Base-by-base conservation (phyloP, 2,888 invertebrate genomes). In the Cremastinae sp. region DNA sequence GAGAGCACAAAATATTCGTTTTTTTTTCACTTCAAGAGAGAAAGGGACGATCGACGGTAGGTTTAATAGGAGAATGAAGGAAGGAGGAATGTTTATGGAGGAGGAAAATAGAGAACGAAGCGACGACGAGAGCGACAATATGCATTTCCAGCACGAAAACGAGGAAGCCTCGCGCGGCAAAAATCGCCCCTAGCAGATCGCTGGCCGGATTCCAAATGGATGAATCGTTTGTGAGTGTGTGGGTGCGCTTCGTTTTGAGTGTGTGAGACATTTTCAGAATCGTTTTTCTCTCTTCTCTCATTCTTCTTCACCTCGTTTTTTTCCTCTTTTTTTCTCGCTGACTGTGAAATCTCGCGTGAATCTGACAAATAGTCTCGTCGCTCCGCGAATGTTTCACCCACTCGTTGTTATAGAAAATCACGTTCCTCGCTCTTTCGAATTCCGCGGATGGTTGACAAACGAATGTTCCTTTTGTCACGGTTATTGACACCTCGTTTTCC, bases 201-300 rank as follows among this genome's bases (percentile, higher is more conserved):
- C 73, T 76, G 76, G 73, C 76, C 55, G 64, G 59, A 65, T 73
- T 76, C 73, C 76, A 73, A 76, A 76, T 76, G 62, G 58, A 64
- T 39, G 72, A 64, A 75, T 69, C 75, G 72, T 69, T 68, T 61
- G 71, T 39, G 43, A 37, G n/a, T n/a, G n/a, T n/a, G n/a, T n/a
- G n/a, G n/a, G n/a, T n/a, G n/a, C n/a, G n/a, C n/a, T n/a, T n/a
- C n/a, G n/a, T n/a, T n/a, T n/a, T n/a, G n/a, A n/a, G n/a, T n/a
- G n/a, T n/a, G n/a, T n/a, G 55, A 37, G 39, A 41, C 16, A 22
- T 28, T 10, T 37, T 12, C 51, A 68, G 64, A 64, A 68, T 56
- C 43, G 28, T 43, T 43, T 45, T 55, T 53, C 14, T 28, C 2
- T 18, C 12, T 16, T 37, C 14, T 2, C 37, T 10, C 8, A 1